Evolutionary conservation across 2,888 invertebrate genomes (phyloP), one percentile per base, ranked within the genome.

Genomic region (Drosophila eohydei): DNA sequence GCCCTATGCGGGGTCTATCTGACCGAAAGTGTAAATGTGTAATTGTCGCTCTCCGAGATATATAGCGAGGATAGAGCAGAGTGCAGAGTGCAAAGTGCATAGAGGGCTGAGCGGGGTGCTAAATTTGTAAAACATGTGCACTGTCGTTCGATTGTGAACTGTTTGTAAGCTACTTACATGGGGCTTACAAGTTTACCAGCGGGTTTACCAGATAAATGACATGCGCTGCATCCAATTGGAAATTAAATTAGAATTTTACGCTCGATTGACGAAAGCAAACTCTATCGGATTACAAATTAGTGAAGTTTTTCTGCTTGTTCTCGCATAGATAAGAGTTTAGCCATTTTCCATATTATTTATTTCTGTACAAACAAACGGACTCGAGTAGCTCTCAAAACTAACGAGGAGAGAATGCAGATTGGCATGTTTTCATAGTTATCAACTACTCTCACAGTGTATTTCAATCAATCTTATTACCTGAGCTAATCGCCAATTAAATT

Each of bases 121-220:
- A 12, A 78, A 80, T 85, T 85, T 72, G 62, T 61, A 58, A 68
- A 80, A 67, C 75, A 80, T 76, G 83, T 77, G 60, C 71, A 71
- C 66, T 83, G 65, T 55, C 66, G 65, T 78, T 71, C 70, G 50
- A 43, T 57, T 56, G 75, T 56, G 51, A 71, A 67, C 59, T 59
- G 71, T 52, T 62, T 66, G 67, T 78, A 81, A 61, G 81, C 62
- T 34, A 30, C 60, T 52, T 52, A 60, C 38, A 55, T 36, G 38
- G 3, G 11, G 71, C 51, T 71, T 52, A 60, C 28, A 69, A 46
- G 32, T 46, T 46, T 68, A 28, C 32, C 16, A 44, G 16, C 12
- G 14, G 12, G 2, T 0, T 68, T 43, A 44, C 32, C 34, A 34
- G 32, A 36, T 8, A 30, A 55, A 56, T 56, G 32, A 46, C 4